phyloP scores from a whole-genome alignment of 1,140 invertebrate species.

The Metopolophium dirhodum region DNA sequence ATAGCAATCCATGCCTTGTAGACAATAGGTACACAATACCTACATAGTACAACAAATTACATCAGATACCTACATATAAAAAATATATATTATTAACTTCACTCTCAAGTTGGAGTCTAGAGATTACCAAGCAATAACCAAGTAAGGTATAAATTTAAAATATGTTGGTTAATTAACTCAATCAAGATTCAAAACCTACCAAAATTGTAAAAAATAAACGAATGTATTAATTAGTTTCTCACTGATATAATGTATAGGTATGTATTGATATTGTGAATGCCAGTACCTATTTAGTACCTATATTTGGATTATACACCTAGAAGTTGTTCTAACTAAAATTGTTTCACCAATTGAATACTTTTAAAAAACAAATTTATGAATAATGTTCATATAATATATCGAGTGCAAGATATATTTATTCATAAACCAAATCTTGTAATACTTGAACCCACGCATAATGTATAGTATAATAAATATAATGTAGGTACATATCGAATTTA shows the following conservation, averaged over 20 bases:
- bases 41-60: not conserved
- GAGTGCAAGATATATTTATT: not conserved
- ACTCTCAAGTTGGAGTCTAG: not conserved
- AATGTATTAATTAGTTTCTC: not conserved
- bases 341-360: not conserved
- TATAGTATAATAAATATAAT: too few relatives aligned
- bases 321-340: too few relatives aligned
- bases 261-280: not conserved
- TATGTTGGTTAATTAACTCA: not conserved
- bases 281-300: too few relatives aligned
- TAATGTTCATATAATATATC: not conserved
- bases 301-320: not conserved
- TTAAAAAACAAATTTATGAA: not conserved
- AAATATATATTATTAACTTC: not conserved
- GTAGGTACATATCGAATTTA: not conserved
- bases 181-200: not conserved
- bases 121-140: not conserved
- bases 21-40: not conserved
- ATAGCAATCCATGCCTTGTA: not conserved
- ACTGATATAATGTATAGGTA: too few relatives aligned
- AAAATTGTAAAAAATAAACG: not conserved
- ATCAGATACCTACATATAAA: not conserved
- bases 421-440: not conserved
- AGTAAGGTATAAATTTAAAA: not conserved
- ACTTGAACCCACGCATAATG: not conserved